Percentiles rank a stretch among this genome's conserved stretches.
These are phyloP conservation scores for Drosophila busckii DNA, from an alignment of 1,140 invertebrate species.

Conservation along the genomic window DNA sequence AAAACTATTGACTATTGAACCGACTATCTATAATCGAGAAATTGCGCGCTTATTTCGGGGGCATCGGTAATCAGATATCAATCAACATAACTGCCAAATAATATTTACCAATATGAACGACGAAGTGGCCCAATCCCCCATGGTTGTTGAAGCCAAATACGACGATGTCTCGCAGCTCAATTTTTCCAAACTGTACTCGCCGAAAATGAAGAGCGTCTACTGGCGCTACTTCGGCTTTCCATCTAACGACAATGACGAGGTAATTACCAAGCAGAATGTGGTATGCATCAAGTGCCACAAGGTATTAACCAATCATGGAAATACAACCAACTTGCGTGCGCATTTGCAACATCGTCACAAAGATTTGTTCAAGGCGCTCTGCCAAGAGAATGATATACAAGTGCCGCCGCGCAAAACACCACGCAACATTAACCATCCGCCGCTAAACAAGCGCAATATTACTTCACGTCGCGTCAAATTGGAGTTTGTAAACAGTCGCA, in stretches of 20 bases:
- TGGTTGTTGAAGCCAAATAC: conserved; percentile 55
- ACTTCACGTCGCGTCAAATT: conserved; percentile 57
- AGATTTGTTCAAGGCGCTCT: conserved; percentile 62
- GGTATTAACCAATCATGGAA: conserved; percentile 83
- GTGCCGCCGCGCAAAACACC: conserved; percentile 67
- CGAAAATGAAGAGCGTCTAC: conserved; percentile 83
- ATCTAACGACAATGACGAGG: conserved; percentile 82
- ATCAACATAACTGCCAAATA: conserved; percentile 29
- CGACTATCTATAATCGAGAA: conserved; percentile 75
- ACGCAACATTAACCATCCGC: conserved; percentile 55
- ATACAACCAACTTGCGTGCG: conserved; percentile 83
- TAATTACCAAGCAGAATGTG: conserved; percentile 83
- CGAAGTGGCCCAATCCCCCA: conserved; percentile 48
- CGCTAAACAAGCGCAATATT: conserved; percentile 57
- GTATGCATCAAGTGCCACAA: conserved; percentile 83
- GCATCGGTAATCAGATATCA: conserved; percentile 49
- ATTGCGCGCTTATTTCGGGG: conserved; percentile 63
- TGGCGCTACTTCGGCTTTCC: conserved; percentile 85
- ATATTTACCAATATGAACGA: conserved; percentile 43
- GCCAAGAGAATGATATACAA: conserved; percentile 67
- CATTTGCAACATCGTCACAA: conserved; percentile 83
- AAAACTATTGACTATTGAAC: conserved; percentile 72
- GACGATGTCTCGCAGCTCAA: conserved; percentile 66
- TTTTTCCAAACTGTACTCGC: conserved; percentile 70
- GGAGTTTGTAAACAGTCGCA: conserved; percentile 54